Evolutionary conservation across 2,888 invertebrate genomes (phyloP), one percentile per base, ranked within the genome.

Genomic region (Caenorhabditis becei): DNA sequence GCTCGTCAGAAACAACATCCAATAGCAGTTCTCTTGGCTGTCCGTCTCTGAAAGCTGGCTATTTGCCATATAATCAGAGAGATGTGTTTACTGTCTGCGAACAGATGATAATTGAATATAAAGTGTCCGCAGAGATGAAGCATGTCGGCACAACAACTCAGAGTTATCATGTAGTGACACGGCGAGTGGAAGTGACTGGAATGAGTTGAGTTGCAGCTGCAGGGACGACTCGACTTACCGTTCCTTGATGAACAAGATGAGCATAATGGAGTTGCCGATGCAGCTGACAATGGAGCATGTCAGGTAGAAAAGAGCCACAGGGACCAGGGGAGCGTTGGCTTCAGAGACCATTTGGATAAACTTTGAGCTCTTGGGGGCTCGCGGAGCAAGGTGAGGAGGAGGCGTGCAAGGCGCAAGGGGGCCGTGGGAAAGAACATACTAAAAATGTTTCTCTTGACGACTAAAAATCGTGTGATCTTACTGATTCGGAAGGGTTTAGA

Each of bases 151-250:
- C 59, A 28, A 37, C 78, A 78, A 35, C 66, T 66, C 10, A 66
- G 41, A n/a, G 66, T 78, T 20, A 78, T 78, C 66, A 78, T 59
- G 47, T 71, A 72, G 51, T 78, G 78, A 23, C 78, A 78, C 18
- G 78, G 78, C 16, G 71, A 71, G 26, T 72, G 78, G 28, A 78
- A 71, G 49, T 51, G 49, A 54, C 78, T 78, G 71, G 41, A 65
- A 51, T 2, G 10, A 10, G 44, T 23, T 20, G 23, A 26, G 28
- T 24, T 18, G 14, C 1, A 3, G 35, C 5, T 32, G 32, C 32
- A 32, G 32, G 10, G 32, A n/a, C n/a, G n/a, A n/a, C n/a, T n/a
- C n/a, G n/a, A 61, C 37, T 41, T 8, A 69, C 77, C 56, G 44
- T 26, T 78, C 66, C 44, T 49, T 71, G 18, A 78, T 23, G n/a